phyloP scores from a whole-genome alignment of 2,888 invertebrate species.

The Stegophylla sp. region DNA sequence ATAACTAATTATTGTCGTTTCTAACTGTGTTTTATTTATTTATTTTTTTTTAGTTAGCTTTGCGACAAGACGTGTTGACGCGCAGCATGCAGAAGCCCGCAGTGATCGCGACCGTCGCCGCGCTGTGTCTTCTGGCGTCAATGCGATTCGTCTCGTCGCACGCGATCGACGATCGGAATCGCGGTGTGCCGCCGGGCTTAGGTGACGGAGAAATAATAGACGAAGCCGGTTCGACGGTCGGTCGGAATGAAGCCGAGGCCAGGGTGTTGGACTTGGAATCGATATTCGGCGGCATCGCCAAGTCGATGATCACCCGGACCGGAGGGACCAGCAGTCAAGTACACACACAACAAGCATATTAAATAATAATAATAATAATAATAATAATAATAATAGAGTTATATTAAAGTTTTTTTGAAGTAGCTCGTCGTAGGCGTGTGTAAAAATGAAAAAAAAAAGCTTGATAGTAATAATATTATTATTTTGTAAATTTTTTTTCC shows the following conservation, averaged over 20 bases:
- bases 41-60: no score
- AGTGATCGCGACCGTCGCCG: not conserved
- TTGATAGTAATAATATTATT: no score
- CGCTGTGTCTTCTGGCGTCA: not conserved
- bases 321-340: slow-evolving; percentile 52
- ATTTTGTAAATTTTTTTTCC: not conserved
- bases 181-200: no score
- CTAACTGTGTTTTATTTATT: no score
- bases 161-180: slow-evolving; percentile 1
- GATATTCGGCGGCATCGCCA: slow-evolving; percentile 41
- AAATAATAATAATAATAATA: no score
- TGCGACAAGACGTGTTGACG: no score
- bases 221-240: no score
- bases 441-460: no score
- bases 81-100: not conserved
- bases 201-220: not conserved
- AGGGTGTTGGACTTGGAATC: slow-evolving; percentile 34
- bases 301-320: slow-evolving; percentile 46
- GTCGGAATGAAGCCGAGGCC: not conserved
- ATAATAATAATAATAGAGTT: not conserved
- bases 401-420: not conserved
- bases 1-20: no score
- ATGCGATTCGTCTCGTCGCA: not conserved
- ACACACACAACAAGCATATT: slow-evolving; percentile 1
- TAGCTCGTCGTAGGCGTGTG: not conserved